Evolutionary conservation across 1,140 invertebrate species (phyloP), one percentile per base, ranked within the genome.

Genomic region (Hycleus cichorii): DNA sequence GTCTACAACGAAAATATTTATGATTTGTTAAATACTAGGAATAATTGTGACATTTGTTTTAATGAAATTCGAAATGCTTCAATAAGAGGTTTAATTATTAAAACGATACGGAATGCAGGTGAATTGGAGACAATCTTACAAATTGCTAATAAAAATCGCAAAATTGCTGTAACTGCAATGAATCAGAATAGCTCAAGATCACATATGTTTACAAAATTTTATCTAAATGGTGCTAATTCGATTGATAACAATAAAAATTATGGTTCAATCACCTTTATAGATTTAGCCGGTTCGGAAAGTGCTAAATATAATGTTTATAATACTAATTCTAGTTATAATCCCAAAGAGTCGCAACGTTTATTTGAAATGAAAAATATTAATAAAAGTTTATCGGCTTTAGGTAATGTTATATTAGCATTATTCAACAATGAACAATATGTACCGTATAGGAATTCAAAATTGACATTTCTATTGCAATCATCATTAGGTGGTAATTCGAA

Each of bases 301-400:
- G 7, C 32, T 5, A 32, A 32, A 32, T 32, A 5, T 32, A 4
- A 32, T 5, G 7, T 5, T 32, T 5, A 32, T 32, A 32, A 32
- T 32, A 32, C 4, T 32, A 5, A 32, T 32, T 32, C 4, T 32
- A 7, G 0, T 32, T 0, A 32, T 32, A 32, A 32, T 32, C 4
- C 4, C 3, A 32, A 7, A 32, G 32, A 32, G 1, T 4, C 7
- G 7, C 32, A 32, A 32, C 32, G 32, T 32, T 83, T 93, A 67
- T 84, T 84, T 54, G 93, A 95, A 78, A 93, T 92, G 0, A 90
- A 92, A 72, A 89, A 87, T 64, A 95, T 95, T 44, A 95, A 95
- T 69, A 90, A 87, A 63, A 93, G 90, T 26, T 75, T 96, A 9
- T 87, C 89, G 0, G 87, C 90, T 71, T 78, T 96, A 4, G 89